Evolutionary conservation across 2,113 vertebrate species (phyloP), one percentile per base, ranked within the genome.

Genomic region (Globicephala melas): DNA sequence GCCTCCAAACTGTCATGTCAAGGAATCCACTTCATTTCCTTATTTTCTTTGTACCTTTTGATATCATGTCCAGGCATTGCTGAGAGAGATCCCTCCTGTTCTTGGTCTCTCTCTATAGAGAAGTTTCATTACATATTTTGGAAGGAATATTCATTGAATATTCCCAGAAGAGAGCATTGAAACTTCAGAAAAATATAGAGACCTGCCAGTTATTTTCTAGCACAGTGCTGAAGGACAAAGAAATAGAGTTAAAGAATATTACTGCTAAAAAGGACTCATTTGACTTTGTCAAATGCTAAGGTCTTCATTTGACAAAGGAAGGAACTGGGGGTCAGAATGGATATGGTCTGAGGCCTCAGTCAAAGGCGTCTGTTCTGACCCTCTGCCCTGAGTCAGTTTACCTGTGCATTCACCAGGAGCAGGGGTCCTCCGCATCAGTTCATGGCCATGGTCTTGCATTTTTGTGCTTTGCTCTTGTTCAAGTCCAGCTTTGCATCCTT

Each of bases 121-220:
- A 71, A 8, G 28, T 63, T 91, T 95, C 71, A 70, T 86, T 80
- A 67, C 70, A 67, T 77, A 95, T 90, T 92, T 31, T 80, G 77
- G 50, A 80, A 55, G 21, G 77, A 80, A 36, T 80, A 58, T 2
- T 36, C 50, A 15, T 33, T 80, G 77, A 80, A 25, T 80, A 80
- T 55, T 87, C 53, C 38, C 82, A 53, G 73, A 55, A 53, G 41
- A 86, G 58, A 80, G 53, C 87, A 63, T 38, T 2, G 17, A 88
- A 41, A 83, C 33, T 91, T 60, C 47, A 77, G 65, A 63, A 60
- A 68, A 79, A 36, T 33, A 50, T 6, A 63, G 1, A 96, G 79
- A 83, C n/a, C 60, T 58, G 47, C 33, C 58, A 73, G 47, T 55
- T 90, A 31, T 25, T 80, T 90, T 73, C 89, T 63, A 47, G 41